phyloP scores from a whole-genome alignment of 2,888 invertebrate genomes.

The Tribolium freemani region DNA sequence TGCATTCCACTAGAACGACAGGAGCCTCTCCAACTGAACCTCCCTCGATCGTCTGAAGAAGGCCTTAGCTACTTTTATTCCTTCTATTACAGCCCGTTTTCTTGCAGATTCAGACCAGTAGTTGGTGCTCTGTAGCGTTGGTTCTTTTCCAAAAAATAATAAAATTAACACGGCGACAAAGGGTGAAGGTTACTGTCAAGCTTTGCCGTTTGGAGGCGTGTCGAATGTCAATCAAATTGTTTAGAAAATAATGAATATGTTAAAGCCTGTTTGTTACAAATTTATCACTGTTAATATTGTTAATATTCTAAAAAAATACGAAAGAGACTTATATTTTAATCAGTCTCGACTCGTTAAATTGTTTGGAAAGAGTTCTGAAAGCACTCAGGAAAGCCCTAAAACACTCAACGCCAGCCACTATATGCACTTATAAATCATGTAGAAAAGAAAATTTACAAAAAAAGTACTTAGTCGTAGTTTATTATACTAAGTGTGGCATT shows the following conservation, averaged over 20 bases:
- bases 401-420: conserved; percentile 50
- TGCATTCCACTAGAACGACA: conserved; percentile 49
- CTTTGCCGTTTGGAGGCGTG: conserved; percentile 8
- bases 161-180: conserved; percentile 7
- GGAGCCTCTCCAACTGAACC: conserved; percentile 44
- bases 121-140: conserved; percentile 63
- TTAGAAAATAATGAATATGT: conserved; percentile 57
- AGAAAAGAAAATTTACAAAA: conserved; percentile 44
- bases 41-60: conserved; percentile 54
- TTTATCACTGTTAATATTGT: conserved; percentile 66
- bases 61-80: conserved; percentile 54
- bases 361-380: conserved; percentile 36
- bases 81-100: conserved; percentile 41
- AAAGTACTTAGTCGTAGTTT: conserved; percentile 52
- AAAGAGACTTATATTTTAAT: conserved; percentile 48
- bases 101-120: conserved; percentile 46
- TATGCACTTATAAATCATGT: conserved; percentile 52
- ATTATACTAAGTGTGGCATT: conserved; percentile 57
- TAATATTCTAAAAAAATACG: conserved; percentile 59
- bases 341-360: conserved; percentile 53
- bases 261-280: conserved; percentile 66
- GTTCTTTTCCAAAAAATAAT: conserved; percentile 43
- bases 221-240: conserved; percentile 53
- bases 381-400: conserved; percentile 32
- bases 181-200: conserved; percentile 2